Evolutionary conservation across 2,888 invertebrate species (phyloP), one percentile per base, ranked within the genome.

Genomic region (Drosophila stalkeri): DNA sequence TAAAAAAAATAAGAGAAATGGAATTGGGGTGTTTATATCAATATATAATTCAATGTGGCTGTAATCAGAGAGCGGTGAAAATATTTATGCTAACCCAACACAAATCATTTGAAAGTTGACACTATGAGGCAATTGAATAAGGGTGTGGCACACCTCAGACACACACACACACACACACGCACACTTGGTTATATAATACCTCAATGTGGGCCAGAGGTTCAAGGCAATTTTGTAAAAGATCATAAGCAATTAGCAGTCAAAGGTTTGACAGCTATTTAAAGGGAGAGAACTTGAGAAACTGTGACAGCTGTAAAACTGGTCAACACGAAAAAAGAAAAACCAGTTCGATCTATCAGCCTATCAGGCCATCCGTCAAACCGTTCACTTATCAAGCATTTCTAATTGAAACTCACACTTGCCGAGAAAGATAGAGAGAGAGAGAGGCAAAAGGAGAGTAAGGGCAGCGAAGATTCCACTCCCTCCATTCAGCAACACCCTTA

Each of bases 41-140:
- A 81, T 81, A 41, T 41, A 54, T 51, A 39, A 37, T 37, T 62
- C 73, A 89, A 75, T 75, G 72, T 70, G 77, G 56, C 72, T 72
- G 87, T 89, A 86, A 85, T 81, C 79, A 83, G 81, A 82, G 84
- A 76, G 69, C 71, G 73, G 72, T 72, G 59, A 71, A 70, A 81
- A 75, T 76, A 82, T 83, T 80, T 69, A 73, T 66, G 65, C 54
- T 75, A 69, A 64, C 79, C 71, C 66, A 79, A 55, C 66, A 75
- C 82, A 84, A 84, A 81, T 78, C 73, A 83, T 84, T 81, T 89
- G 89, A 82, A 87, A 89, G 85, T 84, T 87, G 87, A 89, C 82
- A 86, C 89, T 83, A 74, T 75, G 67, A 75, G 67, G 70, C 80
- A 85, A 87, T 83, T 77, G 60, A 78, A 66, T 71, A 55, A 55